Base-by-base conservation (phyloP, 2,113 vertebrate genomes). In the Notothenia rossii region DNA sequence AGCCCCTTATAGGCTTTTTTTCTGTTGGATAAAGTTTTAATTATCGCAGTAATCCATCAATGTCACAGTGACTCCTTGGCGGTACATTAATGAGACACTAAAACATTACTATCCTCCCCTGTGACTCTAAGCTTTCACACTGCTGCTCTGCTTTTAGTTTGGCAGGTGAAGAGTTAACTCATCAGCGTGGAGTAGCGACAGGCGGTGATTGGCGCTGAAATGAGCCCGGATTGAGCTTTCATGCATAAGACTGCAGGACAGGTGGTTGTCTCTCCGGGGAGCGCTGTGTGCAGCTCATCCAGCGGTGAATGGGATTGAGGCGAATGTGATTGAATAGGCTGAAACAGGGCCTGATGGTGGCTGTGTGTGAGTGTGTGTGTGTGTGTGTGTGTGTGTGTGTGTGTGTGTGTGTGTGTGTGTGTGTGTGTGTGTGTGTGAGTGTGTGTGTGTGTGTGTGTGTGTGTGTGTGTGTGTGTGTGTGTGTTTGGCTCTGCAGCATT, bases 291-390 rank as follows among this genome's bases (percentile, higher is more conserved):
- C 72, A 83, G 56, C 84, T 92, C 86, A 82, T 88, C 80, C 80
- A 78, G 62, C 13, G 62, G 80, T 79, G 82, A 83, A 88, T 77
- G 68, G 82, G 79, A 85, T 55, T 80, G 72, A 83, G 75, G 40
- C 15, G 50, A 87, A 84, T 49, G 73, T 83, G 88, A 91, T 86
- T 92, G 84, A 87, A 91, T 85, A 67, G 77, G 80, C 46, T 81
- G 56, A 84, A 87, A 88, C 66, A 64, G 77, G 73, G 55, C 17
- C 59, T 86, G 84, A 90, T 84, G 65, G 73, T 68, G 72, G 69
- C 15, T 8, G 13, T 62, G 0, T 54, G 36, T 51, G 11, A 61
- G 65, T 62, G 70, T 45, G 61, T 65, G 74, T 65, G 67, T 66
- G 18, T 64, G 67, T 63, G 61, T 50, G 63, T 56, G 70, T n/a